phyloP scores from a whole-genome alignment of 2,888 invertebrate genomes.

The Cheiracanthium punctorium region DNA sequence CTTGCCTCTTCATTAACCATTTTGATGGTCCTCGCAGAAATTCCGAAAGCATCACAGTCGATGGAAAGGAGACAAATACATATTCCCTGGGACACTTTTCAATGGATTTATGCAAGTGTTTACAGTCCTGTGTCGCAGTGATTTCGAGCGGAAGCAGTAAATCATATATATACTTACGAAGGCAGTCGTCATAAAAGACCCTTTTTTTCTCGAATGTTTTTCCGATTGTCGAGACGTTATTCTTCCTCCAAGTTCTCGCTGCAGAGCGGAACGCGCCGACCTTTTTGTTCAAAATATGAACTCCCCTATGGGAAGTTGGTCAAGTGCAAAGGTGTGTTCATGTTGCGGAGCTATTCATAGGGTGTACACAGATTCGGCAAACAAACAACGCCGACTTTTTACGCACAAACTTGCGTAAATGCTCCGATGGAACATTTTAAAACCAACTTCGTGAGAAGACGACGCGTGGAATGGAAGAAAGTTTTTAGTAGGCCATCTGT shows the following conservation, averaged over 20 bases:
- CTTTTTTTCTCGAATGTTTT: constrained; percentile 13
- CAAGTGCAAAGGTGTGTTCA: constrained; percentile 7
- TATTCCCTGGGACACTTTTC: too few species aligned
- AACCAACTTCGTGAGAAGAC: too few species aligned
- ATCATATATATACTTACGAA: neutral
- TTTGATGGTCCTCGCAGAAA: neutral
- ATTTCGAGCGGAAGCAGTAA: constrained; percentile 10
- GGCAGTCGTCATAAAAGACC: constrained; percentile 4
- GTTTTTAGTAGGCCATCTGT: too few species aligned
- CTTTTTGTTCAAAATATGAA: neutral
- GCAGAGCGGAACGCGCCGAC: neutral
- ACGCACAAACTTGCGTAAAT: too few species aligned
- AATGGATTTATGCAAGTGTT: neutral
- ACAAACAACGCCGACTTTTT: too few species aligned
- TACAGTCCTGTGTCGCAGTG: neutral
- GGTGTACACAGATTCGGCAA: neutral
- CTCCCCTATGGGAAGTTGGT: constrained; percentile 9
- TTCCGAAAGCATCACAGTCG: neutral
- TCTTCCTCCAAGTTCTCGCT: neutral
- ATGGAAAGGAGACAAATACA: too few species aligned
- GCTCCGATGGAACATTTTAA: too few species aligned
- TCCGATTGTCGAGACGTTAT: neutral
- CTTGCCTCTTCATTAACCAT: constrained; percentile 3
- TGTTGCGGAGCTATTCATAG: neutral
- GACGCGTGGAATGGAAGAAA: too few species aligned